Conservation (phyloP, 2,113 vertebrate genomes). For the Tor tambroides region DNA sequence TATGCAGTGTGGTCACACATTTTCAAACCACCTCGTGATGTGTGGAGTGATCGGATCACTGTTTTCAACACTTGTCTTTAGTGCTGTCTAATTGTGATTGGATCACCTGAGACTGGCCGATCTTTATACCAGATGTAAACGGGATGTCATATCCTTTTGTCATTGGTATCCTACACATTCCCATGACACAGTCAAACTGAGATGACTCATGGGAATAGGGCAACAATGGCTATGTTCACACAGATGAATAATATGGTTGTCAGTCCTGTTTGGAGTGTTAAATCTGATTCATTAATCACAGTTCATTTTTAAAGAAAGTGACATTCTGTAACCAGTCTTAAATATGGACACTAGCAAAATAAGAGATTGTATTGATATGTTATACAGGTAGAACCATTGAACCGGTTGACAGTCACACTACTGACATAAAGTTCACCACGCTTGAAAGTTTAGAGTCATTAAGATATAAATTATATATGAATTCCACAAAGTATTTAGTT, state of each 20-base stretch:
- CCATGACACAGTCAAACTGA: neutral
- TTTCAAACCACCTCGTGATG: neutral
- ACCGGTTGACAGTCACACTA: neutral
- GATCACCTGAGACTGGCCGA: neutral
- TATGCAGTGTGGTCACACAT: neutral
- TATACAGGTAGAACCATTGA: neutral
- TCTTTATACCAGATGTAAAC: neutral
- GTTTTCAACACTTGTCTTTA: neutral
- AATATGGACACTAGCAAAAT: neutral
- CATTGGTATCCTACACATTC: neutral
- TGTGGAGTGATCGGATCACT: neutral
- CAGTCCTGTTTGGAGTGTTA: neutral
- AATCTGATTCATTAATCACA: neutral
- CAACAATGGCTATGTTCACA: constrained; percentile 7
- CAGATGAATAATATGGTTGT: neutral
- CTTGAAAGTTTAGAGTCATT: too few relatives aligned
- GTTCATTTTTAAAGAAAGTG: neutral
- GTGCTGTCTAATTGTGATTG: neutral
- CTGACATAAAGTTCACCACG: neutral
- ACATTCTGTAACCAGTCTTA: neutral
- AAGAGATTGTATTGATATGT: neutral
- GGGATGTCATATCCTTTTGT: too few relatives aligned
- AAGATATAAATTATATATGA: too few relatives aligned
- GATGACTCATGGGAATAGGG: neutral
- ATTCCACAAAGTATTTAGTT: too few relatives aligned